Conservation (phyloP, 2,113 vertebrate genomes). For the Mesitornis unicolor region DNA sequence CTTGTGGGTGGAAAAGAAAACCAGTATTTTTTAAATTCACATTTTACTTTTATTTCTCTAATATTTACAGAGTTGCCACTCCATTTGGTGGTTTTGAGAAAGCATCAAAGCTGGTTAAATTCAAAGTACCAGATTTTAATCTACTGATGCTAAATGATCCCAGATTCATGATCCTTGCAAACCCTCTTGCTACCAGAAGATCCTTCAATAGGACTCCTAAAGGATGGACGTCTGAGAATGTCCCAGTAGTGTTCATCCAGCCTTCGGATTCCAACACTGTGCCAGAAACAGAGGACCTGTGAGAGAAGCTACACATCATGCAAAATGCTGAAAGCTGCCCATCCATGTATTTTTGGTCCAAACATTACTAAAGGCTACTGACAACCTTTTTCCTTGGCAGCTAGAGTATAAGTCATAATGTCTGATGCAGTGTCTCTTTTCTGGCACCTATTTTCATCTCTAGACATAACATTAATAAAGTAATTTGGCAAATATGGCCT, state of each 20-base stretch:
- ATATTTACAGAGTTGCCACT: constrained; percentile 85
- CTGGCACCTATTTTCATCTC: constrained; percentile 17
- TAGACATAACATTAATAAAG: constrained; percentile 65
- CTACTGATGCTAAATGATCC: constrained; percentile 76
- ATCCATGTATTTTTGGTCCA: neutral
- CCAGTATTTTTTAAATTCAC: neutral
- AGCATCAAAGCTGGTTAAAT: constrained; percentile 80
- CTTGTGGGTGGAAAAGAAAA: neutral
- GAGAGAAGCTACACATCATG: constrained; percentile 30
- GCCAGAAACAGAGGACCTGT: constrained; percentile 95
- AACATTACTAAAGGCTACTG: constrained; percentile 19
- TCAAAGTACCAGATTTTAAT: constrained; percentile 80
- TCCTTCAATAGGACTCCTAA: constrained; percentile 93
- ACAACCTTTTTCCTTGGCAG: constrained; percentile 12
- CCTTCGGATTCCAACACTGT: constrained; percentile 64
- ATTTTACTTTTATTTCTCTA: constrained; percentile 48
- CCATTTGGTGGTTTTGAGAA: constrained; percentile 93
- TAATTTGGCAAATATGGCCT: constrained; percentile 4
- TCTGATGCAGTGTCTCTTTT: constrained; percentile 12
- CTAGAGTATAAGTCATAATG: neutral
- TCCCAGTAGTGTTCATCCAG: constrained; percentile 72
- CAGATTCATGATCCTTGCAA: constrained; percentile 76
- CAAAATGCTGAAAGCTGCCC: neutral
- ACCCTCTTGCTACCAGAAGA: constrained; percentile 76
- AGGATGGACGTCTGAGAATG: constrained; percentile 83